Base-by-base conservation (phyloP, 2,797 vertebrate genomes). In the Tangara arthus region DNA sequence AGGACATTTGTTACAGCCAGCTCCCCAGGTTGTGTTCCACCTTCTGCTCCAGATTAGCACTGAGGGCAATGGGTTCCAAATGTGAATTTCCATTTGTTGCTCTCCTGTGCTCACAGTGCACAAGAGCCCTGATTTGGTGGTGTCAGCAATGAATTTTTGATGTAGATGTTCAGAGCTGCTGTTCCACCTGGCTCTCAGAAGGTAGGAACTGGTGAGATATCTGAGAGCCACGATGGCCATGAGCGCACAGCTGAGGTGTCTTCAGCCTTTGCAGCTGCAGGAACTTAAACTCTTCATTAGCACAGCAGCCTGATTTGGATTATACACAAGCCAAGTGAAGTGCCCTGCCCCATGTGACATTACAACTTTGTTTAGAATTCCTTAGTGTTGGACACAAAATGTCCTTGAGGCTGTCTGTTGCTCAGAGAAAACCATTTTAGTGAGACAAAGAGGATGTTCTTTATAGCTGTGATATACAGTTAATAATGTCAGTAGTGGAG, bases 41-140 rank as follows among this genome's bases (percentile, higher is more conserved):
- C 28, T 52, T 49, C 49, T 78, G 65, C 35, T 83, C 49, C 53
- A 71, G 37, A n/a, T 61, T 9, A 69, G 30, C 42, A 32, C 27
- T 0, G 15, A 57, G 50, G 34, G 55, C 46, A 84, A 26, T 9
- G 10, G 56, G 11, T 78, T 37, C 41, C 57, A 73, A 50, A 30
- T 21, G 32, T 4, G 57, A 44, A 50, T 30, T 34, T 61, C 12
- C 57, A 1, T 78, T 50, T 88, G 47, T 32, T 72, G 24, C 22
- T 75, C 30, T 68, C 53, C 27, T 27, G 26, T 49, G 14, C 23
- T 53, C n/a, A 26, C 41, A 26, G 28, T 2, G 34, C 26, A 6
- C 46, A 56, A 59, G 71, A 59, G 41, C 71, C 18, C 47, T 41
- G 42, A 18, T 30, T 52, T 0, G 0, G 16, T 18, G 42, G 34